Conservation (phyloP, 2,113 vertebrate genomes). For the Holacanthus passer region DNA sequence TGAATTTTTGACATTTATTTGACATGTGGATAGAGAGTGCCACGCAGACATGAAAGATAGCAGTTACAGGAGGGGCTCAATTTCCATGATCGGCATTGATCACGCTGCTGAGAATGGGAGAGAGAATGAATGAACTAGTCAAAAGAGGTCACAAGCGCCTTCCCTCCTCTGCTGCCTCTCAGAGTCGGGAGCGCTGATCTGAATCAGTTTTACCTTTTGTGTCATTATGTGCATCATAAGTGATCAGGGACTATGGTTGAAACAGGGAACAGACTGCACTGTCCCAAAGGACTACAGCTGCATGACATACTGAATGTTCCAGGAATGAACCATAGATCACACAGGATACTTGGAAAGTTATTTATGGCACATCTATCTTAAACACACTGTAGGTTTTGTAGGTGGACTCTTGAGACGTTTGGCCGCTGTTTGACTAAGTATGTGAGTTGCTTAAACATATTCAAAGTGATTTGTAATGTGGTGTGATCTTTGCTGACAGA, state of each 20-base stretch:
- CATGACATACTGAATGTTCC: conserved; percentile 1
- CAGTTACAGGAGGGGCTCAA: conserved; percentile 27
- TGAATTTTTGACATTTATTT: conserved; percentile 69
- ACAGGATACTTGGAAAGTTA: not conserved
- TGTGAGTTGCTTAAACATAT: not conserved
- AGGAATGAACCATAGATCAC: conserved; percentile 2
- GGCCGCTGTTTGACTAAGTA: not conserved
- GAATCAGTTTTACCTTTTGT: conserved; percentile 45
- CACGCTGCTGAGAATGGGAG: conserved; percentile 25
- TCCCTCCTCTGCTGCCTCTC: conserved; percentile 30
- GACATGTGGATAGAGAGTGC: conserved; percentile 26
- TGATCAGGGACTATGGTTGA: conserved; percentile 15
- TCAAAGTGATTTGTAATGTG: not conserved
- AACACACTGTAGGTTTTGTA: not conserved
- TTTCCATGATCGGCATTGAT: conserved; percentile 58
- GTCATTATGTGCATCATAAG: conserved; percentile 45
- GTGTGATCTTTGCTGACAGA: not conserved
- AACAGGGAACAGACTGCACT: not conserved
- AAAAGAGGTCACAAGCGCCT: conserved; percentile 39
- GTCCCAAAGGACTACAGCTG: not conserved
- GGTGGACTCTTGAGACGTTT: not conserved
- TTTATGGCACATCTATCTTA: not conserved
- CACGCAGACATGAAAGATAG: conserved; percentile 50
- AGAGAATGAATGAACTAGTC: conserved; percentile 36
- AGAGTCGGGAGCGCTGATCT: conserved; percentile 35